A percentile compares a stretch with the other conserved stretches of the same genome.
Evolutionary conservation across 2,797 vertebrate genomes (phyloP).

Genomic region (Aplochiton taeniatus): DNA sequence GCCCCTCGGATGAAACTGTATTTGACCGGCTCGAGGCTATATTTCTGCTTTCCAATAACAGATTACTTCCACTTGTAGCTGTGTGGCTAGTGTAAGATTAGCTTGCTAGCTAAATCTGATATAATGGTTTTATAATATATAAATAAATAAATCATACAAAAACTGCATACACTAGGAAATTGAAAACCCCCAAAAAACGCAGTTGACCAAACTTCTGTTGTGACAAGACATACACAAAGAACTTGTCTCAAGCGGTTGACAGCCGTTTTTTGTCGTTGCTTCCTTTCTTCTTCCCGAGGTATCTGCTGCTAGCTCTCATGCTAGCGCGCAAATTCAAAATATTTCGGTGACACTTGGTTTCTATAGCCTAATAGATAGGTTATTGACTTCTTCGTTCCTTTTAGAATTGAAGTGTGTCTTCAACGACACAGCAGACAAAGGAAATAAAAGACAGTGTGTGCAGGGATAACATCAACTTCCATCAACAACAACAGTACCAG

Average conservation of each 20-base stretch:
- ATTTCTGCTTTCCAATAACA: too few species aligned
- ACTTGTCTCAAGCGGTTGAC: constrained; percentile 26
- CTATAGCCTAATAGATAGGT: neutral
- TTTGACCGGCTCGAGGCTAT: too few species aligned
- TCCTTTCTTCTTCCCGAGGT: constrained; percentile 33
- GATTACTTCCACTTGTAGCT: too few species aligned
- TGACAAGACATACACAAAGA: constrained; percentile 49
- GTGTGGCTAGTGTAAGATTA: constrained; percentile 48
- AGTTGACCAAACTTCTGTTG: neutral
- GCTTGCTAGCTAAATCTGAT: constrained; percentile 40
- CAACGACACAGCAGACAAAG: constrained; percentile 45
- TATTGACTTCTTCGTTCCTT: constrained; percentile 15
- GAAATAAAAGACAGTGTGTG: constrained; percentile 53
- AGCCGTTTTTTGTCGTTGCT: constrained; percentile 25
- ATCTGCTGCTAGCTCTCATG: constrained; percentile 45
- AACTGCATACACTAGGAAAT: neutral
- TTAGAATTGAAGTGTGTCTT: constrained; percentile 29
- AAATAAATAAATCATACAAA: constrained; percentile 43
- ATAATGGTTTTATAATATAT: constrained; percentile 14
- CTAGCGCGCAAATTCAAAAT: constrained; percentile 11
- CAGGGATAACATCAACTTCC: constrained; percentile 69
- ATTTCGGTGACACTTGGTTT: neutral
- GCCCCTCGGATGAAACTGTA: too few species aligned
- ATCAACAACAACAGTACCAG: constrained; percentile 80
- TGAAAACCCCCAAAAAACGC: too few species aligned